These are phyloP conservation scores for Oreochromis niloticus DNA, from an alignment of 2,113 vertebrate species.

Conservation along the genomic window DNA sequence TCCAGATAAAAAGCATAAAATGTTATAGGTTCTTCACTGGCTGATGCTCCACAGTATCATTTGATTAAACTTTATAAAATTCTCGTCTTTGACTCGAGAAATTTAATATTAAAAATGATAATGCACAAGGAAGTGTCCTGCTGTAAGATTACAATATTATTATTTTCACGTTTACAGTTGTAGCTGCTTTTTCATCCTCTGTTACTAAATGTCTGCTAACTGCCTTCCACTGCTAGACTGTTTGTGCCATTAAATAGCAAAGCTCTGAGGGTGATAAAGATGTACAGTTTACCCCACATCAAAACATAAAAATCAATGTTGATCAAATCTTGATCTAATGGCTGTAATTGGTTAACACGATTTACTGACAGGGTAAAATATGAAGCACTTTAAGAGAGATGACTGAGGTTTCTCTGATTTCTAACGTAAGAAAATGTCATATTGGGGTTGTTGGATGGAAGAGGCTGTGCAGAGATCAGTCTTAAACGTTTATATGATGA, in stretches of 20 bases:
- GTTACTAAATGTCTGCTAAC: background rate
- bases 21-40: background rate
- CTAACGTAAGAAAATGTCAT: background rate
- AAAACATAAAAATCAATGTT: background rate
- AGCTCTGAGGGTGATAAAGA: background rate
- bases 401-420: background rate
- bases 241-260: background rate
- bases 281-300: background rate
- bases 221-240: background rate
- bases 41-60: background rate
- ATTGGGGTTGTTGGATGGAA: background rate
- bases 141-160: background rate
- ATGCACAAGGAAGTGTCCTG: background rate
- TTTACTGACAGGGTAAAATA: background rate
- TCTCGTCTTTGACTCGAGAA: background rate
- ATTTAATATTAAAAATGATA: background rate
- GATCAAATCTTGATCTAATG: background rate
- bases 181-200: background rate
- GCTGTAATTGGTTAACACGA: background rate
- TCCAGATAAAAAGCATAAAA: background rate
- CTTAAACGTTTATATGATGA: background rate
- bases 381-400: background rate
- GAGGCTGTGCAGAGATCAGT: background rate
- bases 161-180: background rate
- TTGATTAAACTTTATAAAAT: background rate